Conservation (phyloP, 2,797 vertebrate genomes). For the Dicrostonyx torquatus region DNA sequence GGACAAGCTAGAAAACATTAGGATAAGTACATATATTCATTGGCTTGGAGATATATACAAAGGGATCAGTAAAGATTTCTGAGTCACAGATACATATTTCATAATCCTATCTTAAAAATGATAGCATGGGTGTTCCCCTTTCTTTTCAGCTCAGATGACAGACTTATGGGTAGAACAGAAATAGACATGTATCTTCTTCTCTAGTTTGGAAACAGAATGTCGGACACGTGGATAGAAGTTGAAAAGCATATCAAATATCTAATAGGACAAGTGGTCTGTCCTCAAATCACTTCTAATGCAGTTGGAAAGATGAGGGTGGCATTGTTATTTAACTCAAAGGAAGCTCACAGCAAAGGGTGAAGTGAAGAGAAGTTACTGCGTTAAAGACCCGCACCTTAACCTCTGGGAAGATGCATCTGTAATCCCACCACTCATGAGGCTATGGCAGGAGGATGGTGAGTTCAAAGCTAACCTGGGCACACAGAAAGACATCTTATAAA, state of each 20-base stretch:
- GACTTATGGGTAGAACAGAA: conserved; percentile 16
- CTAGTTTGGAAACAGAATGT: neutral
- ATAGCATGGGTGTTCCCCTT: neutral
- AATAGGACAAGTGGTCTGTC: neutral
- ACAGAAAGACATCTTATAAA: neutral
- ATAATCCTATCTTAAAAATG: conserved; percentile 31
- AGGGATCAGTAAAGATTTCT: conserved; percentile 51
- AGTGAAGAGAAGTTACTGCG: neutral
- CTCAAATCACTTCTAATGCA: conserved; percentile 26
- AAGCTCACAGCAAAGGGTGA: neutral
- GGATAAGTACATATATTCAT: conserved; percentile 3
- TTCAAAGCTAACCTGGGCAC: neutral
- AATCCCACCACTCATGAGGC: neutral
- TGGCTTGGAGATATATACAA: conserved; percentile 37
- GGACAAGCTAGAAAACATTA: conserved; percentile 37
- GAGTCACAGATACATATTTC: conserved; percentile 36
- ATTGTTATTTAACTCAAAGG: conserved; percentile 26
- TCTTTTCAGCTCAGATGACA: conserved; percentile 42
- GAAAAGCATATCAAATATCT: neutral
- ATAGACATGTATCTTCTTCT: conserved; percentile 21
- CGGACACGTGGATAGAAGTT: conserved; percentile 45
- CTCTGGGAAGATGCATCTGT: neutral
- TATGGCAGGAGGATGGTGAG: neutral
- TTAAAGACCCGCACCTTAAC: neutral
- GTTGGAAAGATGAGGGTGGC: conserved; percentile 24